phyloP scores from a whole-genome alignment of 2,888 invertebrate genomes.

The Xylophagus ater region DNA sequence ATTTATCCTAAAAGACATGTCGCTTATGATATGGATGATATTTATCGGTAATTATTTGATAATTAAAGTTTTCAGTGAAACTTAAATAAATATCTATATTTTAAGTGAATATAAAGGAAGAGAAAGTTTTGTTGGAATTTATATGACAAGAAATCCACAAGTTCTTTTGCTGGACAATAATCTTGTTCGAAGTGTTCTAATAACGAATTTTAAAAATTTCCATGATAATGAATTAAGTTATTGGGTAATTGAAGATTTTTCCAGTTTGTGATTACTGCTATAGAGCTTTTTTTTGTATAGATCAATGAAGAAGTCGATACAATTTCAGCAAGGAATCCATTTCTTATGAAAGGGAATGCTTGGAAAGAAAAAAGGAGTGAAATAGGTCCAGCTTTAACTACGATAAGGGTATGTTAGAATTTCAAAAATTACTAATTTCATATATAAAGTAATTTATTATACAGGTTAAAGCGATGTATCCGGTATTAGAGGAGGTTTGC shows the following conservation, averaged over 20 bases:
- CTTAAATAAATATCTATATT: not conserved
- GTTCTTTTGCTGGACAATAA: conserved; percentile 28
- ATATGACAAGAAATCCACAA: conserved; percentile 21
- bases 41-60: conserved; percentile 26
- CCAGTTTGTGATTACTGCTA: not conserved
- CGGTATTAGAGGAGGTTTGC: conserved; percentile 39
- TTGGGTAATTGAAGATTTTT: conserved; percentile 5
- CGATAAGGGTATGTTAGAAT: conserved; percentile 34
- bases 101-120: conserved; percentile 15
- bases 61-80: no score
- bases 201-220: conserved; percentile 28
- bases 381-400: conserved; percentile 42
- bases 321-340: conserved; percentile 40
- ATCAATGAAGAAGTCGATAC: conserved; percentile 39
- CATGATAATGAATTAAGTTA: conserved; percentile 21
- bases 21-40: conserved; percentile 24
- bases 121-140: conserved; percentile 28
- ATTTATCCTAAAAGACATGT: conserved; percentile 19
- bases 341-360: conserved; percentile 38
- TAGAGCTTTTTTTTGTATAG: conserved; percentile 16
- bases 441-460: not conserved
- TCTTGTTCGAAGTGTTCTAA: conserved; percentile 27
- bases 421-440: not conserved
- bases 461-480: conserved; percentile 40
- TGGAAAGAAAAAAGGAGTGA: conserved; percentile 43